These are phyloP conservation scores for Fukomys damarensis DNA, from an alignment of 2,113 vertebrate species.

Conservation along the genomic window DNA sequence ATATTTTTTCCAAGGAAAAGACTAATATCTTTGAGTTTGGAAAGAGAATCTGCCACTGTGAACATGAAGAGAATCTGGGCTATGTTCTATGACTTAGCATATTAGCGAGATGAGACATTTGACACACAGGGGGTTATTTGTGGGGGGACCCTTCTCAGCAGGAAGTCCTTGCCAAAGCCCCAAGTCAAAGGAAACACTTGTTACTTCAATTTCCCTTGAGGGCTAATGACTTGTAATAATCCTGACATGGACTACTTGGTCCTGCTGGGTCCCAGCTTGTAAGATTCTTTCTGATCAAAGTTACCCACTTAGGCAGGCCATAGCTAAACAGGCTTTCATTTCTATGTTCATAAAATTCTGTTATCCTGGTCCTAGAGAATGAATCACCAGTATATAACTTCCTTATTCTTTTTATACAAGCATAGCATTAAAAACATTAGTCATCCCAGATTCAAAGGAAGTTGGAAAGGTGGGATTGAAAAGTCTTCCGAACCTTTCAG, in stretches of 20 bases:
- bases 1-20: neutral
- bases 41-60: neutral
- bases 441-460: slow-evolving; percentile 4
- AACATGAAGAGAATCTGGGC: neutral
- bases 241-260: neutral
- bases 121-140: neutral
- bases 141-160: neutral
- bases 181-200: slow-evolving; percentile 20
- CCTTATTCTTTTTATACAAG: neutral
- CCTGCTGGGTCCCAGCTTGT: slow-evolving; percentile 64
- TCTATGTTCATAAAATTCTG: slow-evolving; percentile 30
- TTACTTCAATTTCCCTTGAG: slow-evolving; percentile 55
- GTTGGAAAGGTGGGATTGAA: neutral
- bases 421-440: neutral
- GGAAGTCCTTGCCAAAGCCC: neutral
- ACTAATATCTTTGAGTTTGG: neutral
- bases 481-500: neutral
- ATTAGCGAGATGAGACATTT: neutral
- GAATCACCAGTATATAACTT: neutral
- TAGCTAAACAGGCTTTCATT: slow-evolving; percentile 35
- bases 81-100: neutral
- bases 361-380: neutral
- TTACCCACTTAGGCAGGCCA: neutral
- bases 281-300: slow-evolving; percentile 62
- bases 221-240: slow-evolving; percentile 28